phyloP scores from a whole-genome alignment of 2,113 vertebrate species.

The Mionectes macconnelli region DNA sequence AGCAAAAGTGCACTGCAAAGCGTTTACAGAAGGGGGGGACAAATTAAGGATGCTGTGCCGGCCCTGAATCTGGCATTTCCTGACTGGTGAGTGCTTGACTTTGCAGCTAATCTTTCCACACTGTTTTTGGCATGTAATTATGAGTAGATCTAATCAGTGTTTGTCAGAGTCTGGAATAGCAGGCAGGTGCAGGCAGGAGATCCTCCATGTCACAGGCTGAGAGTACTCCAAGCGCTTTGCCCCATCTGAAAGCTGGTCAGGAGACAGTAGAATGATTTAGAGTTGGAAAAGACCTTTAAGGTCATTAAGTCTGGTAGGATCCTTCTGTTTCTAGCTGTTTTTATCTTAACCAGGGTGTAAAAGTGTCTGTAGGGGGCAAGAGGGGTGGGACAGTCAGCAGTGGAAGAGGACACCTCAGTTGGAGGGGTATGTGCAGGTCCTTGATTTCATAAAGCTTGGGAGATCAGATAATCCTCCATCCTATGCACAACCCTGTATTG shows the following conservation, averaged over 20 bases:
- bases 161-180: background rate
- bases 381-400: background rate
- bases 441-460: background rate
- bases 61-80: constrained; percentile 30
- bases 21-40: background rate
- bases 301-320: background rate
- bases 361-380: background rate
- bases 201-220: rapidly evolving
- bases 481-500: background rate
- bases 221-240: background rate
- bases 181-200: background rate
- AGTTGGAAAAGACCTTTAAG: background rate
- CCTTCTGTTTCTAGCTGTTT: background rate
- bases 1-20: background rate
- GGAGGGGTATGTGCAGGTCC: background rate
- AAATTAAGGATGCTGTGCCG: background rate
- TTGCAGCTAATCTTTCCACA: background rate
- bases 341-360: background rate
- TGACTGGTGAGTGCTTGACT: constrained; percentile 34
- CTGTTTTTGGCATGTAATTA: constrained; percentile 5
- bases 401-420: background rate
- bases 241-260: background rate
- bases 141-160: background rate
- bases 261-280: background rate
- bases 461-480: background rate